Evolutionary conservation across 2,797 vertebrate genomes (phyloP).

Genomic region (Gymnocypris eckloni): DNA sequence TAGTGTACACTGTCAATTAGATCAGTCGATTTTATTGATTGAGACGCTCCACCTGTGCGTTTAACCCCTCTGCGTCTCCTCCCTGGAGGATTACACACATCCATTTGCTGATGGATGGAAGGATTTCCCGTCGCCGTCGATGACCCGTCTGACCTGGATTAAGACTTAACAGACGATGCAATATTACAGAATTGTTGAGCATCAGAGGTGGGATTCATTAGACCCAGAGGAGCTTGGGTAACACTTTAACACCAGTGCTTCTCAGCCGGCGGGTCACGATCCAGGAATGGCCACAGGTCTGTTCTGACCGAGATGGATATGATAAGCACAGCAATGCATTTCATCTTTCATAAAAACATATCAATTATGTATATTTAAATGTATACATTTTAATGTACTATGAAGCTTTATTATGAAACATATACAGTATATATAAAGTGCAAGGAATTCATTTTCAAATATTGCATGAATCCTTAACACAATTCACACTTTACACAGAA

Average conservation of each 20-base stretch:
- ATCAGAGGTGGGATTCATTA: conserved; percentile 7
- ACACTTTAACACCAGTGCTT: not conserved
- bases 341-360: not conserved
- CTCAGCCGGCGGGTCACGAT: not conserved
- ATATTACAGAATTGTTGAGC: conserved; percentile 29
- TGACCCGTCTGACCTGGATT: conserved; percentile 29
- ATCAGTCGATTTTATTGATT: conserved; percentile 47
- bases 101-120: conserved; percentile 39
- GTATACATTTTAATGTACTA: not conserved
- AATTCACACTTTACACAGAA: not conserved
- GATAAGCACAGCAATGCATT: not conserved
- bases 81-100: conserved; percentile 11
- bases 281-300: not conserved
- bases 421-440: not conserved
- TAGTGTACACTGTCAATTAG: not conserved
- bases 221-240: not conserved
- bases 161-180: conserved; percentile 25
- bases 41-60: conserved; percentile 36
- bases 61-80: conserved; percentile 24
- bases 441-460: not conserved
- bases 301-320: not conserved
- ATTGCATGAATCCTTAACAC: not conserved
- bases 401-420: not conserved
- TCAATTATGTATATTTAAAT: not conserved
- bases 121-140: conserved; percentile 27